Conservation (phyloP, 64 coral and sea anemone species). For the Catalaphyllia jardinei region DNA sequence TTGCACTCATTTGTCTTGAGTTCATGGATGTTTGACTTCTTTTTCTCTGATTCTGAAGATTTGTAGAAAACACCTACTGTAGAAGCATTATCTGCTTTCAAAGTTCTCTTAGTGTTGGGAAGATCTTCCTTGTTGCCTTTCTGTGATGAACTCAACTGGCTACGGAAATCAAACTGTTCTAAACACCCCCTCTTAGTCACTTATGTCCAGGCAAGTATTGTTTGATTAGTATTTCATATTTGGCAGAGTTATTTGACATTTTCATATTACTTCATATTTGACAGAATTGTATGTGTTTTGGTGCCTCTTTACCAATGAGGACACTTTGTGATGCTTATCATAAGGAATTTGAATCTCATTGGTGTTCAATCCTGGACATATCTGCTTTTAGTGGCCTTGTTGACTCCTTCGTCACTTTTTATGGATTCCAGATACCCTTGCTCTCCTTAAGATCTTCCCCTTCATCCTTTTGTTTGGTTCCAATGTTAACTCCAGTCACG, state of each 20-base stretch:
- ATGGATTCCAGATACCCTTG: not conserved
- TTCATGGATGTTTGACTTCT: slow-evolving; percentile 1
- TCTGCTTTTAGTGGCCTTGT: not conserved
- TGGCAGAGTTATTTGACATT: too few species aligned
- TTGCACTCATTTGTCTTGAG: not conserved
- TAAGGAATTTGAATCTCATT: too few species aligned
- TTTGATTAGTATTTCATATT: too few species aligned
- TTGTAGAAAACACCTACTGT: not conserved
- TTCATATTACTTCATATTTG: too few species aligned
- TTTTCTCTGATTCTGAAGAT: not conserved
- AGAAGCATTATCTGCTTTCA: not conserved
- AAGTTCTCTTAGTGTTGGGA: not conserved
- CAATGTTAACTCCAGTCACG: too few species aligned
- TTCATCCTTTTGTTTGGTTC: too few species aligned
- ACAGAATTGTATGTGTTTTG: too few species aligned
- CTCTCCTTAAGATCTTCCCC: not conserved
- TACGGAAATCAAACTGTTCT: slow-evolving; percentile 9
- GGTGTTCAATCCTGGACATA: too few species aligned
- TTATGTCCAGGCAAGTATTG: too few species aligned
- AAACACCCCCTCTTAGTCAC: slow-evolving; percentile 26
- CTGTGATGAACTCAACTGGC: not conserved
- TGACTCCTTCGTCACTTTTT: not conserved
- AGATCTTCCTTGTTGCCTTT: slow-evolving; percentile 15
- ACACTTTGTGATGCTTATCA: too few species aligned
- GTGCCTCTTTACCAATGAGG: too few species aligned